Base-by-base conservation (phyloP, 2,797 vertebrate species). In the Paedocypris micromegethes region DNA sequence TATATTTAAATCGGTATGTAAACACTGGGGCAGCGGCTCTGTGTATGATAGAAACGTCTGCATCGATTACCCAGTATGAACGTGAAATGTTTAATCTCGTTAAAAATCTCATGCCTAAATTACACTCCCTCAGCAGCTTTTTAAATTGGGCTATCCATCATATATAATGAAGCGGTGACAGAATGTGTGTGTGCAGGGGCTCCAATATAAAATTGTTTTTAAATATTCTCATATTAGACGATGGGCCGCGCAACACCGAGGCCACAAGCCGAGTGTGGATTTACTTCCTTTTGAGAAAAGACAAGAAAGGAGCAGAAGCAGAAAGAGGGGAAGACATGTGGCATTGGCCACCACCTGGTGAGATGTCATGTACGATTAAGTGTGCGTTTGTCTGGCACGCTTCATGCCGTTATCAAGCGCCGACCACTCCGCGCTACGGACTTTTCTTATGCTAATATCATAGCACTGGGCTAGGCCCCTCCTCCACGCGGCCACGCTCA, bases 131-230 rank as follows among this genome's bases (percentile, higher is more conserved):
- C 78, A 80, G 78, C 78, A 78, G 78, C 72, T 76, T 80, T 80
- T 80, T 78, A 80, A 80, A 80, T 80, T 80, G 78, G 78, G 78
- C 74, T 76, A 80, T 80, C 78, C 78, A 80, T 80, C 78, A 80
- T 78, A 72, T 77, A 76, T 78, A 80, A 80, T 78, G 78, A 80
- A 76, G 74, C 65, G 76, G 76, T 78, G 78, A 80, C 78, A 78
- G 68, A 75, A 69, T 23, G 23, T 46, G 75, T 72, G 70, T 55
- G 72, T 77, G 62, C 70, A 72, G 58, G 61, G 62, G 40, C 52
- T 70, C 69, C 68, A 72, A 79, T 79, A 73, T 75, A 72, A 76
- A 77, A 77, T 62, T 44, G 52, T 76, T 76, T 76, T 65, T 62
- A 79, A 72, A 76, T 75, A 76, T 79, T 74, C 59, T 44, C 57